These are phyloP conservation scores for Nemopilema nomurai DNA, from an alignment of 30 jellyfish, hydroid and myxozoan species.

Conservation along the genomic window DNA sequence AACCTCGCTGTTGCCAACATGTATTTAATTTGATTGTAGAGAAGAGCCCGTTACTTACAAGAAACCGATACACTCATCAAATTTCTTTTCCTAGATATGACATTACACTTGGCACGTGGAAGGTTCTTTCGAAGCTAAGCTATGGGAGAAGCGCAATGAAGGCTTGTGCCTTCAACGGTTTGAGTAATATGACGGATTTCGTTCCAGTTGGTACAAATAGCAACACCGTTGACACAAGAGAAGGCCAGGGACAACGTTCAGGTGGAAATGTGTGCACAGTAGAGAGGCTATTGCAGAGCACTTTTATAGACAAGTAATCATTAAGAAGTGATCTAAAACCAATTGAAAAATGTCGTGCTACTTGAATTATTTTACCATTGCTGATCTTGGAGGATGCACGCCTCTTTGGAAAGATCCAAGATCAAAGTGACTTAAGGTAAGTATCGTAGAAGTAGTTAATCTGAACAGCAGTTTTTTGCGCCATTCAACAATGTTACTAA, in stretches of 20 bases:
- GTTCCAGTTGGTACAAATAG: constrained; percentile 3
- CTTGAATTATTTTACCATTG: neutral
- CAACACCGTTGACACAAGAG: neutral
- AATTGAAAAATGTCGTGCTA: neutral
- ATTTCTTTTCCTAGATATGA: constrained; percentile 46
- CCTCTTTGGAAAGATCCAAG: too few species aligned
- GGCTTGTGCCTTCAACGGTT: constrained; percentile 46
- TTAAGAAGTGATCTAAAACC: too few species aligned
- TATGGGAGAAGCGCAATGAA: constrained; percentile 76
- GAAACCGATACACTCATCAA: too few species aligned
- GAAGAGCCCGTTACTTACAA: too few species aligned
- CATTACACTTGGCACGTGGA: constrained; percentile 50
- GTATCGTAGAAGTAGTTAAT: too few species aligned
- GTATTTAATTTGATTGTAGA: too few species aligned
- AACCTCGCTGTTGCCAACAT: too few species aligned
- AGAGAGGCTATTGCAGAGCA: constrained; percentile 1
- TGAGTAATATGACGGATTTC: constrained; percentile 24
- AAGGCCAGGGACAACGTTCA: neutral
- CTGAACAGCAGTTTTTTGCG: too few species aligned
- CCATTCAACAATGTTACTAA: too few species aligned
- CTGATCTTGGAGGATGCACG: too few species aligned
- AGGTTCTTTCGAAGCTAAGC: constrained; percentile 29
- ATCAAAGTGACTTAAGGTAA: too few species aligned
- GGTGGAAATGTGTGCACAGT: neutral
- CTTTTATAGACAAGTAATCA: too few species aligned